These are phyloP conservation scores for Hiodon alosoides DNA, from an alignment of 2,113 vertebrate species.

Conservation along the genomic window DNA sequence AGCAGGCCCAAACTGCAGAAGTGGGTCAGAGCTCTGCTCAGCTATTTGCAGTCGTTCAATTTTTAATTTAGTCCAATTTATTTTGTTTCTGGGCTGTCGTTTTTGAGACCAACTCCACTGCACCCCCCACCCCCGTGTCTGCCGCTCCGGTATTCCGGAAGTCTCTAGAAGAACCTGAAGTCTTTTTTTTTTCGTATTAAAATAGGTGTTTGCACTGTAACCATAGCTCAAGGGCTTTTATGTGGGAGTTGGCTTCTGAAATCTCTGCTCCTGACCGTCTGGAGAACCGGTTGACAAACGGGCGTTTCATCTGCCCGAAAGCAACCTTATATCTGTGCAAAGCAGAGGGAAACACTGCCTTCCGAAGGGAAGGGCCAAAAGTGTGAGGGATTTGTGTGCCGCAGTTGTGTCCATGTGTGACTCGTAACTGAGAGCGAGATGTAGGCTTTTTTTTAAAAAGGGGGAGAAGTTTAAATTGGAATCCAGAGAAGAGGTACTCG, in stretches of 20 bases:
- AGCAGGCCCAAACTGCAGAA: background rate
- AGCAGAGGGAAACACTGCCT: no score
- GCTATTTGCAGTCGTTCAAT: slow-evolving; percentile 16
- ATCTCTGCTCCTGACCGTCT: background rate
- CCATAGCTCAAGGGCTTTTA: background rate
- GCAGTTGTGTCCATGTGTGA: background rate
- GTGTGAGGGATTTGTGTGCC: background rate
- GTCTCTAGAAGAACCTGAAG: background rate
- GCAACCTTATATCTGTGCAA: background rate
- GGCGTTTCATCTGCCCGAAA: background rate
- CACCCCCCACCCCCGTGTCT: background rate
- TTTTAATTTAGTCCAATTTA: slow-evolving; percentile 28
- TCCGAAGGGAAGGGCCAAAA: background rate
- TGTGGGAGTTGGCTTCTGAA: background rate
- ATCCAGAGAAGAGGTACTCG: background rate
- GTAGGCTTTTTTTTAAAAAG: background rate
- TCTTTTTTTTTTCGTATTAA: slow-evolving; percentile 2
- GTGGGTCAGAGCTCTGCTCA: slow-evolving; percentile 22
- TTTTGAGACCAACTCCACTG: background rate
- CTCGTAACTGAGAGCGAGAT: background rate
- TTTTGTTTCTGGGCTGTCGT: slow-evolving; percentile 11
- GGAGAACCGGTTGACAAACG: background rate
- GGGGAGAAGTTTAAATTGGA: background rate
- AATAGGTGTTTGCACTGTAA: background rate
- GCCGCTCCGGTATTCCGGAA: background rate